Conservation (phyloP, 2,113 vertebrate genomes). For the Scytalopus superciliaris region DNA sequence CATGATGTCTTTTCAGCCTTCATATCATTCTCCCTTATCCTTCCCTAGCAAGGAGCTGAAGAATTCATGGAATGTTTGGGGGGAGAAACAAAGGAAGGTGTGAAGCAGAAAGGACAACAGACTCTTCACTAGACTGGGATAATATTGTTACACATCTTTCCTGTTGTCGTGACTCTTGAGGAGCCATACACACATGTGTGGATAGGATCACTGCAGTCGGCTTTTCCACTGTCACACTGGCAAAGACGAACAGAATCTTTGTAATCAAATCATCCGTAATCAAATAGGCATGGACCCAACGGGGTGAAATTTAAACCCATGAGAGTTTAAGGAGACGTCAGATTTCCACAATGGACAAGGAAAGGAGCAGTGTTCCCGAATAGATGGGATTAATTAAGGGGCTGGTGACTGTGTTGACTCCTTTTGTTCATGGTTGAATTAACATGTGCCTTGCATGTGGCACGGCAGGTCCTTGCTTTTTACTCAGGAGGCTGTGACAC, state of each 20-base stretch:
- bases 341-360: background rate
- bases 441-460: rapidly evolving
- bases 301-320: background rate
- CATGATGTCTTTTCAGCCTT: background rate
- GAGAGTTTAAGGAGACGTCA: background rate
- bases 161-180: background rate
- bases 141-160: too few relatives aligned
- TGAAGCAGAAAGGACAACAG: background rate
- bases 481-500: background rate
- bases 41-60: background rate
- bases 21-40: background rate
- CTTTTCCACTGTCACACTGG: background rate
- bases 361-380: background rate
- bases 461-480: background rate
- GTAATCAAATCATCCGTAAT: background rate
- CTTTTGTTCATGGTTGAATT: background rate
- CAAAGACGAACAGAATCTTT: background rate
- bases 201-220: background rate
- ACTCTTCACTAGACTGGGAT: background rate
- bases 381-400: background rate
- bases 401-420: background rate
- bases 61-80: background rate
- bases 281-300: background rate
- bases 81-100: background rate
- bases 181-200: rapidly evolving